Conservation (phyloP, 1,140 invertebrate genomes). For the Procambarus clarkii region DNA sequence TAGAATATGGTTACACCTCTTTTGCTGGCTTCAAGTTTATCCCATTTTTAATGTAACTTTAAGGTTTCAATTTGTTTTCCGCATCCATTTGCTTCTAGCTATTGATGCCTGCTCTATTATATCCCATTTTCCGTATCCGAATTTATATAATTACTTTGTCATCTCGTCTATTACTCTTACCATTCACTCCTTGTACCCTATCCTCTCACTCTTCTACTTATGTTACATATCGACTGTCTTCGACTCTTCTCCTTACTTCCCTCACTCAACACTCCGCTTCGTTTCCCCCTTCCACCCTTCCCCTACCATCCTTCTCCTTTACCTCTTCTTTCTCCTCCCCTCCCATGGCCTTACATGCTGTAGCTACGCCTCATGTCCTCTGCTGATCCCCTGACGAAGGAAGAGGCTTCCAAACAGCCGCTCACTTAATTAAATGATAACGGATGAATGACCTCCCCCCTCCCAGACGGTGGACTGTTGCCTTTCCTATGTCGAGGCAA, state of each 20-base stretch:
- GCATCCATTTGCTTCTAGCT: too few relatives aligned
- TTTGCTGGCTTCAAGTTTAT: too few relatives aligned
- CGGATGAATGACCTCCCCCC: not conserved
- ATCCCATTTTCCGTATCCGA: too few relatives aligned
- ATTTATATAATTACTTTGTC: too few relatives aligned
- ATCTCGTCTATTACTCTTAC: not conserved
- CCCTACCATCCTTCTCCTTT: not conserved
- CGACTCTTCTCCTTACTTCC: not conserved
- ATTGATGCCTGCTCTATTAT: too few relatives aligned
- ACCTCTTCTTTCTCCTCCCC: not conserved
- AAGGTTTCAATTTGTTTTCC: too few relatives aligned
- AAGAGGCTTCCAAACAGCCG: constrained; percentile 25
- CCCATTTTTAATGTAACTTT: too few relatives aligned
- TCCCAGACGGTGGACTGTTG: not conserved
- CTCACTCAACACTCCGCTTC: not conserved
- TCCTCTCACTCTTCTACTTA: not conserved
- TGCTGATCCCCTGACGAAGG: constrained; percentile 31
- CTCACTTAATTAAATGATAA: constrained; percentile 50
- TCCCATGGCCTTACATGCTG: not conserved
- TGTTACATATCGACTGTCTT: too few relatives aligned
- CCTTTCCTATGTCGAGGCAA: not conserved
- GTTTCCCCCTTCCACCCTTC: not conserved
- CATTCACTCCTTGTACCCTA: not conserved
- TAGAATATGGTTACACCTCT: too few relatives aligned
- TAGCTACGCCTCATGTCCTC: constrained; percentile 28